Evolutionary conservation across 2,888 invertebrate species (phyloP), one percentile per base, ranked within the genome.

Genomic region (Ypsolopha scabrella): DNA sequence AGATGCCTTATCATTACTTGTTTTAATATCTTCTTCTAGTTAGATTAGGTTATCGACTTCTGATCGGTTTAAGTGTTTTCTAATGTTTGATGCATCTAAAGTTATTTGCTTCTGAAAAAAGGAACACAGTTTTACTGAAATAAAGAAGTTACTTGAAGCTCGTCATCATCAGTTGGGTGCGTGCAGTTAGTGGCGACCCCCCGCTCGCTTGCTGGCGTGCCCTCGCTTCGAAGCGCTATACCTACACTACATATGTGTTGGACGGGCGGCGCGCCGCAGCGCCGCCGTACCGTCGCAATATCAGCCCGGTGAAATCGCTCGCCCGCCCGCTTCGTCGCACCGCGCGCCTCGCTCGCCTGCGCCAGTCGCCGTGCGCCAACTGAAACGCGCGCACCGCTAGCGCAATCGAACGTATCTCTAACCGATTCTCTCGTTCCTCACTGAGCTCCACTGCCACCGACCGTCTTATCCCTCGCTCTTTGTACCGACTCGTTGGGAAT

Each of bases 361-460:
- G 82, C 86, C 82, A 83, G 83, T 85, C 83, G 81, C 80, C 75
- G 79, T 83, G 83, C 85, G 83, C 83, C 83, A 82, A 83, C 85
- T 80, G 86, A 80, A 85, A 82, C 83, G 86, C 81, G 82, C 85
- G 83, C 86, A 83, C 85, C 74, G 78, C 75, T 80, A 77, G 76
- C 75, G 78, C 81, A 75, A 80, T 80, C 81, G 79, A 80, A 77
- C 75, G 73, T 75, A 74, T 68, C 72, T 70, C 69, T 67, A 69
- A 68, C 70, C 73, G 71, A 73, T 67, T 68, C 69, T 72, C 70
- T 72, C 67, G 71, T 68, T 68, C 72, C 69, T 67, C 66, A 69
- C 63, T 68, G 63, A 65, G 70, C 66, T 68, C 65, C 62, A 64
- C 65, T 64, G 61, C 56, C 59, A 41, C 45, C 48, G 36, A 57